Conservation (phyloP, 64 coral and sea anemone genomes). For the Orbicella faveolata region DNA sequence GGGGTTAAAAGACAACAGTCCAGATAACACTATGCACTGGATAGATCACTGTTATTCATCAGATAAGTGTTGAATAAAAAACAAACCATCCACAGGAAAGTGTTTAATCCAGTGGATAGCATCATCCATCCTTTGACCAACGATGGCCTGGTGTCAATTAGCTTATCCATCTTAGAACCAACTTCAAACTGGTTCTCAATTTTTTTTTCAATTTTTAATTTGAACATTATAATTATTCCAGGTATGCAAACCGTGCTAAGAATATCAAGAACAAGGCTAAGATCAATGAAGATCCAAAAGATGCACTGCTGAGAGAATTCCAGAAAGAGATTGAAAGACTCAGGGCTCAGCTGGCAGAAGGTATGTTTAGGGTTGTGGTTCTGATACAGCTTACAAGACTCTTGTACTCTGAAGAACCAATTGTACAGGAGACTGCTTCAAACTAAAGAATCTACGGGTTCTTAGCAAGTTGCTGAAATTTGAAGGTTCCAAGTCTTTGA, state of each 20-base stretch:
- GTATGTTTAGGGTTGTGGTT: neutral
- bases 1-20: too few species aligned
- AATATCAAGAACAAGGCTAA: constrained; percentile 99
- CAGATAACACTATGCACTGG: too few species aligned
- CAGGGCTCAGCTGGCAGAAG: constrained; percentile 74
- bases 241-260: constrained; percentile 97
- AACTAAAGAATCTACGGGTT: neutral
- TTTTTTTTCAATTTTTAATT: neutral
- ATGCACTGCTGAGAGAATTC: constrained; percentile 97
- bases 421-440: neutral
- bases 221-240: neutral
- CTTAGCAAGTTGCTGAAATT: too few species aligned
- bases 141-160: neutral
- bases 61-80: too few species aligned
- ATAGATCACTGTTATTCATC: too few species aligned
- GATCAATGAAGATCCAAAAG: constrained; percentile 99
- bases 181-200: neutral
- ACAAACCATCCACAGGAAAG: too few species aligned
- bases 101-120: too few species aligned
- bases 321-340: constrained; percentile 99
- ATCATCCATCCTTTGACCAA: too few species aligned
- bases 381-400: neutral
- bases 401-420: neutral
- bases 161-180: neutral
- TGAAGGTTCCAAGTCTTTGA: too few species aligned